phyloP scores from a whole-genome alignment of 2,113 vertebrate genomes.

The Neolamprologus falcicula region DNA sequence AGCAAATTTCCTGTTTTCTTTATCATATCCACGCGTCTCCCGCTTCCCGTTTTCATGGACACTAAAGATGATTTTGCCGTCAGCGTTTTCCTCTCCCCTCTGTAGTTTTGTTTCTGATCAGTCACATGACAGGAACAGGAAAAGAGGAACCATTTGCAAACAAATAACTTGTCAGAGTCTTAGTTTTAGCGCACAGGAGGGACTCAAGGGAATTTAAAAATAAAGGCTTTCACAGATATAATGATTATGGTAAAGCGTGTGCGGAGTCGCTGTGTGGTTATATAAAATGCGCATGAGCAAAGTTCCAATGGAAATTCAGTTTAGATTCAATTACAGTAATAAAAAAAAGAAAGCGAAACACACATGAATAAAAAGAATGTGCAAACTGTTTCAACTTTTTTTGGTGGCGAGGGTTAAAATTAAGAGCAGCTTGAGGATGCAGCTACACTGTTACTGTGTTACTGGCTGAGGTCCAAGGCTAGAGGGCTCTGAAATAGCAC shows the following conservation, averaged over 20 bases:
- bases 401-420: neutral
- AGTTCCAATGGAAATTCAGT: neutral
- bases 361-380: neutral
- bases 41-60: conserved; percentile 61
- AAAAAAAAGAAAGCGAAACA: neutral
- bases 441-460: neutral
- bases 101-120: conserved; percentile 39
- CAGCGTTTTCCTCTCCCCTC: conserved; percentile 37
- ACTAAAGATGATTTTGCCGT: conserved; percentile 29
- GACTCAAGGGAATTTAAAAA: neutral
- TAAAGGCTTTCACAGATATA: neutral
- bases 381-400: neutral
- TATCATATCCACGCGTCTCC: conserved; percentile 39
- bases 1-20: conserved; percentile 72
- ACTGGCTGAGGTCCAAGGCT: conserved; percentile 12
- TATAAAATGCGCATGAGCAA: neutral
- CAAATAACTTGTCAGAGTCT: conserved; percentile 35
- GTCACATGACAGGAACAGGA: conserved; percentile 58
- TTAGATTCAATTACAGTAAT: neutral
- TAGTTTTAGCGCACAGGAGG: neutral
- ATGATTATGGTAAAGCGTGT: neutral
- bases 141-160: conserved; percentile 41
- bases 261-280: neutral
- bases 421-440: neutral
- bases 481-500: conserved; percentile 46